Conservation (phyloP, 2,797 vertebrate species). For the Paguma larvata region DNA sequence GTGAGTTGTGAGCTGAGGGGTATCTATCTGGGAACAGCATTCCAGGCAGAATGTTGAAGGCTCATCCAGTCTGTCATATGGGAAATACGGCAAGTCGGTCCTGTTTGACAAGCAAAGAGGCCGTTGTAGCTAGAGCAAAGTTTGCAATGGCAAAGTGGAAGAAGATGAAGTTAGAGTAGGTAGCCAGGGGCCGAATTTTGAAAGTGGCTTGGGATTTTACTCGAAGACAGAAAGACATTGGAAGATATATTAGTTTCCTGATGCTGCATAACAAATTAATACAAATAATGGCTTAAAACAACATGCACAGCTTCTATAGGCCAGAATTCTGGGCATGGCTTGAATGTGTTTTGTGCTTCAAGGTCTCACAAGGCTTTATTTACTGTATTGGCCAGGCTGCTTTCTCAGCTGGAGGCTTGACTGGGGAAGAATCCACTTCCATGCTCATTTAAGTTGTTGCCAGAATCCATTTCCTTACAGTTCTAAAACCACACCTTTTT, state of each 20-base stretch:
- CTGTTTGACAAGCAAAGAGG: neutral
- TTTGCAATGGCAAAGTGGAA: neutral
- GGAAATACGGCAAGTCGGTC: neutral
- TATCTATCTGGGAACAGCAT: neutral
- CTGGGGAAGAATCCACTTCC: neutral
- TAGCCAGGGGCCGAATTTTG: neutral
- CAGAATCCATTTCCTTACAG: neutral
- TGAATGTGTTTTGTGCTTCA: neutral
- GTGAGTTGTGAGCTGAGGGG: neutral
- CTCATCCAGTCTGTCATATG: neutral
- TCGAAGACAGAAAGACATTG: neutral
- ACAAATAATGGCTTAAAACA: neutral
- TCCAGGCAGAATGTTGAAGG: neutral
- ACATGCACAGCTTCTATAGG: neutral
- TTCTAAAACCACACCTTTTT: neutral
- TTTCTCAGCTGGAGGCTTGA: neutral
- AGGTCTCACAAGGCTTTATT: neutral
- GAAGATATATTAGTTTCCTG: neutral
- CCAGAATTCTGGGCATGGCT: neutral
- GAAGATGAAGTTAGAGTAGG: neutral
- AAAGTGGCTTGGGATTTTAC: slow-evolving; percentile 21
- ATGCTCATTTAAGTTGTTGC: neutral
- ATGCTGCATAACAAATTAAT: neutral
- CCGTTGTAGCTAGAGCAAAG: neutral
- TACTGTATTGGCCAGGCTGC: neutral